Evolutionary conservation across 2,113 vertebrate species (phyloP).

Genomic region (Tragelaphus imberbis): DNA sequence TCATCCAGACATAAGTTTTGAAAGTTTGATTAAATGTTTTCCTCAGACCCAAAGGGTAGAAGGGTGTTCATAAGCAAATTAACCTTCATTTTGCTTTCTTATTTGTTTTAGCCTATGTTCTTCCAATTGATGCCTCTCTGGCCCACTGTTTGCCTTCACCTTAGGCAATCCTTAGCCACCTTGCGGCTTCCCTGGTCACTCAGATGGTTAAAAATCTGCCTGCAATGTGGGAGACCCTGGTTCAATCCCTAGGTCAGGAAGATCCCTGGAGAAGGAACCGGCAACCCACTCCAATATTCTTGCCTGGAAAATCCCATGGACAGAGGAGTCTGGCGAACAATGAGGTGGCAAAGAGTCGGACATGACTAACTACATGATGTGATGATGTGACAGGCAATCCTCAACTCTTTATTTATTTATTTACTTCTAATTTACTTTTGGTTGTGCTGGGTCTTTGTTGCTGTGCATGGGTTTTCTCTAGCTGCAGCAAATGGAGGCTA

Average conservation of each 20-base stretch:
- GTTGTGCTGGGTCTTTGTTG: not conserved
- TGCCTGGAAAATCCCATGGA: too few species aligned
- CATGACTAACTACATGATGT: not conserved
- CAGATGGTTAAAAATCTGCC: too few species aligned
- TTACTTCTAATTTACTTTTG: not conserved
- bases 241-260: too few species aligned
- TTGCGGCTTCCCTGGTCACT: too few species aligned
- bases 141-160: not conserved
- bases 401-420: not conserved
- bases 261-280: too few species aligned
- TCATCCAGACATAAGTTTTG: not conserved
- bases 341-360: too few species aligned
- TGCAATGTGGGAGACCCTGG: too few species aligned
- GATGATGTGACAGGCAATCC: not conserved
- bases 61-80: not conserved
- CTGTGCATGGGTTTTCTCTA: not conserved
- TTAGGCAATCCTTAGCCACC: not conserved
- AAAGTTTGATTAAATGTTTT: not conserved
- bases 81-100: not conserved
- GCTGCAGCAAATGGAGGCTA: rapidly evolving
- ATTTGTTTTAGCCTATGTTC: not conserved
- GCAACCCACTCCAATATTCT: too few species aligned
- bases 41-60: not conserved
- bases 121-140: not conserved
- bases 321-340: too few species aligned